These are phyloP conservation scores for Onychorhynchus coronatus DNA, from an alignment of 2,113 vertebrate species.

Conservation along the genomic window DNA sequence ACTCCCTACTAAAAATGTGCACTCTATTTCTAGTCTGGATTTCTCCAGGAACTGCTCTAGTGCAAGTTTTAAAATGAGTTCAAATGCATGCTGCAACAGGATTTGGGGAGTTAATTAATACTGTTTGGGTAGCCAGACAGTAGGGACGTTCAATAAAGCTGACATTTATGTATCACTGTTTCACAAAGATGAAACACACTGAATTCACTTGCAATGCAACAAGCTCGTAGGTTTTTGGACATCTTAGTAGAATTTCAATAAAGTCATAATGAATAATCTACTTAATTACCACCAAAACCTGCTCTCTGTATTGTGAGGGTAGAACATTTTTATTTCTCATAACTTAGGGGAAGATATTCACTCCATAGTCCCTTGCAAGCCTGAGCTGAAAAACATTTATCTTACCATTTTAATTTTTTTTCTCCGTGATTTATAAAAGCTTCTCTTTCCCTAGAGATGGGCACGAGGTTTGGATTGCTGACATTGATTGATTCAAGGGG, in stretches of 20 bases:
- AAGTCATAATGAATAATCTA: constrained; percentile 14
- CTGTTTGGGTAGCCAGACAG: constrained; percentile 43
- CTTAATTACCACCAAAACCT: constrained; percentile 6
- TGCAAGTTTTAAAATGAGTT: constrained; percentile 10
- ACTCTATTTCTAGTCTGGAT: not conserved
- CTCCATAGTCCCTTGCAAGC: not conserved
- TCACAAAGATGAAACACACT: constrained; percentile 8
- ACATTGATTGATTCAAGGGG: not conserved
- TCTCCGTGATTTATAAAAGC: not conserved
- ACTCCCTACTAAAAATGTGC: not conserved
- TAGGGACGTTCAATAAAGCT: constrained; percentile 27
- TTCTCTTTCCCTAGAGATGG: not conserved
- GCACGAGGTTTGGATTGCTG: not conserved
- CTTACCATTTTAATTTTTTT: not conserved
- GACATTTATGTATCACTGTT: constrained; percentile 45
- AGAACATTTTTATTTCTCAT: not conserved
- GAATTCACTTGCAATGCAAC: constrained; percentile 13
- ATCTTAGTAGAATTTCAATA: constrained; percentile 22
- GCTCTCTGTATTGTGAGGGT: not conserved
- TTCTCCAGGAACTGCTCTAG: not conserved
- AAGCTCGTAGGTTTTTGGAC: not conserved
- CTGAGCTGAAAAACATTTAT: not conserved
- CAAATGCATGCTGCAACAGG: constrained; percentile 17
- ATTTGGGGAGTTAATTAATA: constrained; percentile 48
- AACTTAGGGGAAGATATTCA: not conserved